Conservation (phyloP, 2,113 vertebrate genomes). For the rabbit (Oryctolagus cuniculus) region DNA sequence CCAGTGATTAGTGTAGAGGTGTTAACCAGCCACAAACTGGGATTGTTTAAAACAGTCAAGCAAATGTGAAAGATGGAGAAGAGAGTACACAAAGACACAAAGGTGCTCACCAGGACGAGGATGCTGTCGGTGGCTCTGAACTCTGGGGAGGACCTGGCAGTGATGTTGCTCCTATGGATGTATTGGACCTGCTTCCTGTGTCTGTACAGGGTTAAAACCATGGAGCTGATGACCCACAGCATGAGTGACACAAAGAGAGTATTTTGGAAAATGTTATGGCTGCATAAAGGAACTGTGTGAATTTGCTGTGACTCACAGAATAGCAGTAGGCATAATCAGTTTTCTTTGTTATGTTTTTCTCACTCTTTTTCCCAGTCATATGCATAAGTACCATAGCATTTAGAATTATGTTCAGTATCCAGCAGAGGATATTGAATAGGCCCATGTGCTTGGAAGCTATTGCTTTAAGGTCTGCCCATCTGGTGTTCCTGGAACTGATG, state of each 20-base stretch:
- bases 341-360: not conserved
- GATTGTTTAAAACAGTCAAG: not conserved
- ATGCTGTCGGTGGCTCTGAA: no score
- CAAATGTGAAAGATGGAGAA: no score
- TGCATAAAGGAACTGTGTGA: accelerated
- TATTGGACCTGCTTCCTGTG: no score
- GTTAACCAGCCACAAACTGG: not conserved
- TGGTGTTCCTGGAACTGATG: not conserved
- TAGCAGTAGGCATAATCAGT: not conserved
- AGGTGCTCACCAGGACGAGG: no score
- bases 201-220: not conserved
- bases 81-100: no score
- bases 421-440: not conserved
- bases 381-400: not conserved
- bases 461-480: not conserved
- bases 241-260: not conserved
- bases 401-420: not conserved
- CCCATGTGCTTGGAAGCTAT: not conserved
- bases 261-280: not conserved
- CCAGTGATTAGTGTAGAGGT: not conserved
- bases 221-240: not conserved
- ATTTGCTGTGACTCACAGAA: no score
- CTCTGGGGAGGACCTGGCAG: no score
- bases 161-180: no score
- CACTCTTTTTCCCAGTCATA: not conserved